These are phyloP conservation scores for Bombus polaris DNA, from an alignment of 1,140 invertebrate species.

Conservation along the genomic window DNA sequence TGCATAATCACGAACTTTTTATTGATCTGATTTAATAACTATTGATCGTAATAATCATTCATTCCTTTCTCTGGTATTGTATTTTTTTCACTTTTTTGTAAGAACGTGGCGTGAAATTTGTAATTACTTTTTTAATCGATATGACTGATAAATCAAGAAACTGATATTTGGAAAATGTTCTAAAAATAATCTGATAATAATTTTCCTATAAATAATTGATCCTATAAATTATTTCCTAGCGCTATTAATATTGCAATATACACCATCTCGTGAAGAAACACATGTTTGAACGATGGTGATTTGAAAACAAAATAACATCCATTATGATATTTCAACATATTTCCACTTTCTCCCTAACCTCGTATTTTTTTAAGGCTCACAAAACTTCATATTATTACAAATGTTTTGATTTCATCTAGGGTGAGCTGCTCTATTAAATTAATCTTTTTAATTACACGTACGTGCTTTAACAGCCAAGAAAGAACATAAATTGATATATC, in stretches of 20 bases:
- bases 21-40: slow-evolving; percentile 25
- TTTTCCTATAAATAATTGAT: slow-evolving; percentile 65
- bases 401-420: slow-evolving; percentile 59
- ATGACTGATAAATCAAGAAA: slow-evolving; percentile 31
- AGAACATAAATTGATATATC: slow-evolving; percentile 17
- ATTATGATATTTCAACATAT: slow-evolving; percentile 46
- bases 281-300: slow-evolving; percentile 36
- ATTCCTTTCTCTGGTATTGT: slow-evolving; percentile 5
- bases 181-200: slow-evolving; percentile 53
- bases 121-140: slow-evolving; percentile 1
- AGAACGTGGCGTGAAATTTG: slow-evolving; percentile 6
- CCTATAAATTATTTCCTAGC: slow-evolving; percentile 71
- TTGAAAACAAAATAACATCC: slow-evolving; percentile 60
- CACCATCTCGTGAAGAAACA: slow-evolving; percentile 45
- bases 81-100: neutral
- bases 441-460: slow-evolving; percentile 37
- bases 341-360: slow-evolving; percentile 51
- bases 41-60: slow-evolving; percentile 18
- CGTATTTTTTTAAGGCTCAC: slow-evolving; percentile 45
- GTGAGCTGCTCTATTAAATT: slow-evolving; percentile 41
- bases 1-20: slow-evolving; percentile 26
- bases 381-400: slow-evolving; percentile 49
- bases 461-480: slow-evolving; percentile 8
- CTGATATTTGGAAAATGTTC: slow-evolving; percentile 6
- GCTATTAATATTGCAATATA: slow-evolving; percentile 75